Percentiles rank a stretch among this genome's conserved stretches.
Conservation (phyloP, 2,797 vertebrate species). For the Novumbra hubbsi region DNA sequence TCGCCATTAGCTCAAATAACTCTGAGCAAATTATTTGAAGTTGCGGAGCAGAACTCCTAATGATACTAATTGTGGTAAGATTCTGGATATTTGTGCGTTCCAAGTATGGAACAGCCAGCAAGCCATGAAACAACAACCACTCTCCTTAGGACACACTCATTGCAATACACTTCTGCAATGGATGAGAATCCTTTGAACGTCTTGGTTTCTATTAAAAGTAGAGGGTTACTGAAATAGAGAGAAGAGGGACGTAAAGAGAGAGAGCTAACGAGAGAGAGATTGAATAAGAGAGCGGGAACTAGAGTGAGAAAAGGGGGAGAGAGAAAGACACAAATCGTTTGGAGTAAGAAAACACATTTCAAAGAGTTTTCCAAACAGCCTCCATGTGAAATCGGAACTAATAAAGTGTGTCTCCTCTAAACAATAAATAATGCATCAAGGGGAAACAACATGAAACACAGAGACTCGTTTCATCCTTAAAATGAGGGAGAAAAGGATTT, state of each 20-base stretch:
- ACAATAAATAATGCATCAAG: conserved; percentile 76
- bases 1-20: conserved; percentile 62
- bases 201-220: neutral
- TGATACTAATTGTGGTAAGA: conserved; percentile 70
- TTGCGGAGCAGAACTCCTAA: conserved; percentile 54
- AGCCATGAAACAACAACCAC: conserved; percentile 50
- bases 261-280: conserved; percentile 51
- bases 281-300: conserved; percentile 33
- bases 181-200: neutral
- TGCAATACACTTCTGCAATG: neutral
- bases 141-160: conserved; percentile 30
- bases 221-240: neutral
- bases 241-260: conserved; percentile 44
- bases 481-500: conserved; percentile 51
- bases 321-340: conserved; percentile 64
- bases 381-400: conserved; percentile 64
- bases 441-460: conserved; percentile 72
- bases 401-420: conserved; percentile 63
- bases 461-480: conserved; percentile 66
- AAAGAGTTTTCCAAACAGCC: conserved; percentile 67
- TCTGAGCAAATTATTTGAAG: conserved; percentile 64
- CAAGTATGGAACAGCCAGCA: neutral
- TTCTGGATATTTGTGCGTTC: conserved; percentile 33
- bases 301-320: conserved; percentile 11
- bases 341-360: conserved; percentile 71